Base-by-base conservation (phyloP, 1,140 invertebrate species). In the Orchestia grillus region DNA sequence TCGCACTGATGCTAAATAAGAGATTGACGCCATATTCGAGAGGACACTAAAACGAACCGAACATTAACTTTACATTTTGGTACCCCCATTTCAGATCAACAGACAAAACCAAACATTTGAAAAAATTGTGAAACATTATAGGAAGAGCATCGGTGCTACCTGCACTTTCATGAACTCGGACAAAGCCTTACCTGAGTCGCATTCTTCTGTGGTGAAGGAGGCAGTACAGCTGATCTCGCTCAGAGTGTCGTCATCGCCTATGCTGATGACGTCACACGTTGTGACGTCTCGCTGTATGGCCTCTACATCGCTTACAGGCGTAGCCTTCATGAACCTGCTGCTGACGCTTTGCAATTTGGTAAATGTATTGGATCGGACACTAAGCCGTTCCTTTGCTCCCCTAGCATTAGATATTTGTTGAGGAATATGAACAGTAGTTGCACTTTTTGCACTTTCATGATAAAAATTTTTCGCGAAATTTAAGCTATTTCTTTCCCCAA, bases 171-270 rank as follows among this genome's bases (percentile, higher is more conserved):
- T 77, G 62, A 77, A 36, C 47, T 53, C 47, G n/a, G n/a, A 53
- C 62, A 77, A 77, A 77, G 62, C 62, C 92, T 44, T 40, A 94
- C 92, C 92, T 94, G 92, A 94, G 44, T 94, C 92, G 44, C 92
- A 94, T 94, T 94, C 92, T 47, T 94, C 92, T 11, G 92, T 94
- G 44, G 92, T 94, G 92, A 94, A 94, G 40, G 92, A 94, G 92
- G 92, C 44, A 47, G 43, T 44, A 44, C 92, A 94, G 92, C 92
- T 94, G 36, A 94, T 42, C 44, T 94, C 92, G 44, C 92, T 94
- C 6, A 44, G 92, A 36, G 92, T 94, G 92, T 94, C 92, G 92
- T 94, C 92, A 94, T 94, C 92, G 11, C 43, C 44, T 42, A 45
- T 47, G 44, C 92, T 47, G 44, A 45, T 94, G 92, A 94, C 92